Evolutionary conservation across 1,140 invertebrate species (phyloP), one percentile per base, ranked within the genome.

Genomic region (Aphidius gifuensis): DNA sequence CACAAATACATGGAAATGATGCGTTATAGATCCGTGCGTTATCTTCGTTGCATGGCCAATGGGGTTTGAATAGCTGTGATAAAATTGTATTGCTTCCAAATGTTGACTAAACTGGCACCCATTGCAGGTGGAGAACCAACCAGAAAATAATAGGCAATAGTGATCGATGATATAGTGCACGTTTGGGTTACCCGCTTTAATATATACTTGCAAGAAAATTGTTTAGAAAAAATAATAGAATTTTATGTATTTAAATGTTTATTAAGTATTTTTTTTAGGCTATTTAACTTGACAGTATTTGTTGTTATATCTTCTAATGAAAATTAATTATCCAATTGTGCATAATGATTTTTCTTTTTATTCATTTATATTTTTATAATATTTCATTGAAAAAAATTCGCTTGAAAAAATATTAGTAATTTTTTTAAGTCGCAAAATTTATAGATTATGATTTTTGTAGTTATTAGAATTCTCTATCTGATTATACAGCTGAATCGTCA

Each of bases 51-150:
- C 76, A 80, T 74, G 78, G 75, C 74, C 78, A 79, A 81, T 81
- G 78, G 75, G 76, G 75, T 77, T 80, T 80, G 77, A 80, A 81
- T 80, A 74, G 73, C 74, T 67, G 73, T 77, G 77, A 81, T 81
- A 81, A 81, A 81, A 79, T 78, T 74, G 58, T 79, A 81, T 75
- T 75, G 77, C 77, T 81, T 80, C 78, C 77, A 76, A 81, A 81
- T 80, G 79, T 80, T 79, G 79, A 80, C 79, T 80, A 77, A 79
- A 80, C 77, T 79, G 74, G 72, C 73, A 72, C 69, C 73, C 76
- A 78, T 78, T 78, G 75, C 78, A 79, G 74, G 74, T 78, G 76
- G 75, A 80, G 77, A 80, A 75, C 72, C 75, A 78, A 79, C 76
- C 78, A 74, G 76, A 80, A 80, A 80, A 78, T 80, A 80, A 76